Evolutionary conservation across 2,797 vertebrate genomes (phyloP).

Genomic region (Lemur catta): DNA sequence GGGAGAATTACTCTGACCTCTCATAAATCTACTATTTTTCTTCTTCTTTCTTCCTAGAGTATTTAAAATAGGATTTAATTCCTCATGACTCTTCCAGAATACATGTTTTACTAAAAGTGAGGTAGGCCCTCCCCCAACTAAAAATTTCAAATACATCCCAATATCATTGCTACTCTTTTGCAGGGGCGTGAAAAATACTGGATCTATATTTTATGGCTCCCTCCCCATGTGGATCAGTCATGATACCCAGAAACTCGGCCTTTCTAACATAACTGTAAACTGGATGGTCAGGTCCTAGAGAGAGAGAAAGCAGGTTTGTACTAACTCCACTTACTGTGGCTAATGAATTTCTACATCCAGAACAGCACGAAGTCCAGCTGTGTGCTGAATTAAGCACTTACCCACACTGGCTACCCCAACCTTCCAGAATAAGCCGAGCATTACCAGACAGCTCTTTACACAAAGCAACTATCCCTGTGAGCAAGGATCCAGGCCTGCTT

Average conservation of each 20-base stretch:
- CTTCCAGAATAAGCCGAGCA: background rate
- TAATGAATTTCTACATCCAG: background rate
- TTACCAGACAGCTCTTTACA: background rate
- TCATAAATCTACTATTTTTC: background rate
- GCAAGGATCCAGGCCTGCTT: background rate
- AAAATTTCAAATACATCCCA: background rate
- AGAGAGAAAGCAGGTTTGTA: background rate
- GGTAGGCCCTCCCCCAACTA: background rate
- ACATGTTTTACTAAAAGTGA: conserved; percentile 22
- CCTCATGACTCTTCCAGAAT: background rate
- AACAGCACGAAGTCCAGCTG: background rate
- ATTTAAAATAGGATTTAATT: background rate
- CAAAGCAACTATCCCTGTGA: background rate
- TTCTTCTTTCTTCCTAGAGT: background rate
- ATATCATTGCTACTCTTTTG: background rate
- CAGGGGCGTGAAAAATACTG: background rate
- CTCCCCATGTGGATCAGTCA: background rate
- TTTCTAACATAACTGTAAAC: background rate
- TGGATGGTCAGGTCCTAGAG: background rate
- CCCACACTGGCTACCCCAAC: background rate
- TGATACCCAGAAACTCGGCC: background rate
- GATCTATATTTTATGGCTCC: background rate
- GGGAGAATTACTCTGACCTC: background rate
- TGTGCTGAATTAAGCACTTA: background rate
- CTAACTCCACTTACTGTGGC: background rate